Base-by-base conservation (phyloP, 2,797 vertebrate genomes). In the Myripristis jacobus region DNA sequence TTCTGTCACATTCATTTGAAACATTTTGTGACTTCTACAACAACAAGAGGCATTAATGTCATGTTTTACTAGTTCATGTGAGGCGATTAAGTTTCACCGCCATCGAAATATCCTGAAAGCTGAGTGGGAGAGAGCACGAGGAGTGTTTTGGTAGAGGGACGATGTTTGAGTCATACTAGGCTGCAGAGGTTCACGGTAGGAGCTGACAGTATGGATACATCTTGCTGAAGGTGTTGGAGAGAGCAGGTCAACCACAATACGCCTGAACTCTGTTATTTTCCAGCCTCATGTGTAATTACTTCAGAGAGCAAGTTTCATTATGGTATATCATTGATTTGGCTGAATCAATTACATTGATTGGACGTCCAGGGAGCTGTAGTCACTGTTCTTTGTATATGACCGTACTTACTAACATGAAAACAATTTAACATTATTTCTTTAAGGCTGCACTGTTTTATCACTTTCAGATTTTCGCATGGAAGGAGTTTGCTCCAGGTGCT, bases 391-490 rank as follows among this genome's bases (percentile, higher is more conserved):
- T 78, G 54, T 51, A 65, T 68, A 47, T 67, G 66, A 67, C 63
- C 70, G 38, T 70, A 67, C 64, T 55, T 79, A 71, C 31, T 53
- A 55, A 52, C 53, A 54, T 51, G 24, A 72, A 62, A 12, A 13
- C 58, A 47, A 79, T 75, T 3, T 3, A 15, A 41, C 3, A 41
- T 41, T 15, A 41, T 65, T 58, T 73, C 80, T 84, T 82, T 75
- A 41, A 76, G 76, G 66, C 71, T 66, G 58, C 46, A 15, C 71
- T 71, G 77, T 90, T 46, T 46, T 46, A 3, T 89, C 82, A 83
- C 85, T 88, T 80, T 75, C 77, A 80, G 85, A 79, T 83, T 89
- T 87, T 84, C 74, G 50, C 81, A 38, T 82, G 81, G 59, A 73
- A 72, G 77, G 75, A 67, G 73, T 67, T 41, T 19, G 74, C 59